A percentile compares a stretch with the other conserved stretches of the same genome.
phyloP scores from a whole-genome alignment of 1,140 invertebrate species.

The Caenorhabditis tropicalis region DNA sequence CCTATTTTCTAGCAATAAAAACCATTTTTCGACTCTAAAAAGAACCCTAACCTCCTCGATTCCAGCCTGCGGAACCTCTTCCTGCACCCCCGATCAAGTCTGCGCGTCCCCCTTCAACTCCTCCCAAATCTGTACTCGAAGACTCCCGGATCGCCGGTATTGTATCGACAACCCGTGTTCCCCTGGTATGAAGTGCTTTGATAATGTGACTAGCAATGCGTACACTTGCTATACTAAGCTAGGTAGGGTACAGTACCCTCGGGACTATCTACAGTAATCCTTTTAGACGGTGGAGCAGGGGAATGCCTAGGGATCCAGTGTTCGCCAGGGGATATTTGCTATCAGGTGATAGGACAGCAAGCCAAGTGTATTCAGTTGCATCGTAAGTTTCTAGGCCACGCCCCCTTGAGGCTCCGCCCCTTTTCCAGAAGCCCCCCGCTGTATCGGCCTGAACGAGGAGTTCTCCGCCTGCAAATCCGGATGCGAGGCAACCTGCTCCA shows the following conservation, averaged over 20 bases:
- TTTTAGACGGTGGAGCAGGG: background rate
- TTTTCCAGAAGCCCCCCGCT: background rate
- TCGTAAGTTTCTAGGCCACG: background rate
- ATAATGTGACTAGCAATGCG: background rate
- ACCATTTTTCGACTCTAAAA: too few species aligned
- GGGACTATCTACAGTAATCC: background rate
- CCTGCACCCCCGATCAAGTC: background rate
- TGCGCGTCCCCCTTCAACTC: background rate
- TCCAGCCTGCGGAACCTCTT: background rate
- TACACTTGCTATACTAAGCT: conserved; percentile 27
- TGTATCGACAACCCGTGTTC: background rate
- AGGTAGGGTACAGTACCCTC: background rate
- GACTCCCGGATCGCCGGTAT: background rate
- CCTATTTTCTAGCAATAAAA: background rate
- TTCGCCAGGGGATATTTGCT: conserved; percentile 15
- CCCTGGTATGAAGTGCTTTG: conserved; percentile 1
- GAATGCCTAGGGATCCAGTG: background rate
- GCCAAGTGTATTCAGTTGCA: background rate
- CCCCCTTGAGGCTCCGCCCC: rapidly evolving
- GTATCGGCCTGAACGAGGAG: background rate
- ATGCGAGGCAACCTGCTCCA: background rate
- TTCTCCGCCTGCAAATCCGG: conserved; percentile 11
- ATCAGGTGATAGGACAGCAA: background rate
- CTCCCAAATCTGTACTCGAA: background rate
- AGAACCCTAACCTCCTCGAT: background rate